Evolutionary conservation across 1,140 invertebrate genomes (phyloP), one percentile per base, ranked within the genome.

Genomic region (Sminthurides bifidus): DNA sequence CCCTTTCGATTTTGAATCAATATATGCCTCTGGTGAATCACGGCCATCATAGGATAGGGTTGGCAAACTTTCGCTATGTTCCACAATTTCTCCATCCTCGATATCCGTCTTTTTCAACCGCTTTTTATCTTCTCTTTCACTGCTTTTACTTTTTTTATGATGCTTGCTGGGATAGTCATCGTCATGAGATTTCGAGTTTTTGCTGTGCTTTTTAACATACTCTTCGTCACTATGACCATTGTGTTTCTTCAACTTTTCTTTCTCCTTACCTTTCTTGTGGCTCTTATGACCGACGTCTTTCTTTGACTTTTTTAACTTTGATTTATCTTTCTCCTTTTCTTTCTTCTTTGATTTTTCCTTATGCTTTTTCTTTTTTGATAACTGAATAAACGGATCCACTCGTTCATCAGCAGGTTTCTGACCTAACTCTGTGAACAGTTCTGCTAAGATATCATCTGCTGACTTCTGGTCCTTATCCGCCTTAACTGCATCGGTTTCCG

Each of bases 11-110:
- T 51, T 21, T 5, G 26, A 21, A 15, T 31, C 6, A 5, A 5
- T 10, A 33, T 4, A 31, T 33, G 19, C 10, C 3, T 17, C 10
- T 12, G 17, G 24, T 8, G 10, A 26, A 10, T 27, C 24, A 10
- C 8, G n/a, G 19, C 30, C 5, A 15, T 51, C 30, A 15, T 30
- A 14, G 30, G 14, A 31, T 70, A 68, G 71, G 66, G 46, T 67
- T 68, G 61, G 69, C 62, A 15, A 19, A 6, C 23, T 35, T 24
- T 45, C 48, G 12, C 33, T 43, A 5, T 56, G 52, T 30, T 54
- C 61, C 58, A 50, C 53, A 66, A 60, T 46, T 68, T 66, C 61
- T 66, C 61, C 57, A 17, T 55, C 56, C 35, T 58, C 49, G 1
- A 54, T 30, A 27, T 59, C 72, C 58, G 59, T 29, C n/a, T 19